Evolutionary conservation across 2,888 invertebrate species (phyloP), one percentile per base, ranked within the genome.

Genomic region (Zaprionus bogoriensis): DNA sequence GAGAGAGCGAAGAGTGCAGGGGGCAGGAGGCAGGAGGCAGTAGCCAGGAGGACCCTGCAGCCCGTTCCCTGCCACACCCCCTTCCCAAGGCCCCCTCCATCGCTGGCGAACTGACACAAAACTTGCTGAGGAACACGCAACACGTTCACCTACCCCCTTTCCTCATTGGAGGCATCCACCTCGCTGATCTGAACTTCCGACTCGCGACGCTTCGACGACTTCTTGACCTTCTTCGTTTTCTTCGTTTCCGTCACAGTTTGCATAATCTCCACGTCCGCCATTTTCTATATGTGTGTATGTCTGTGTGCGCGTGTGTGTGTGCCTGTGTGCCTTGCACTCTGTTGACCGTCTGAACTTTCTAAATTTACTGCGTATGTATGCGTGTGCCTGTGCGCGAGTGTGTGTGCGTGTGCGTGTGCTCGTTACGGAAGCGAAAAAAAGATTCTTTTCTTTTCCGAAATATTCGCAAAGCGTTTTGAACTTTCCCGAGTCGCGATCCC

Each of bases 211-310:
- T 95, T 94, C 90, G 95, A 94, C 85, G 95, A 94, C 93, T 97
- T 97, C 93, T 97, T 97, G 92, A 96, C 95, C 93, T 97, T 97
- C 92, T 96, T 96, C 91, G 96, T 94, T 92, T 96, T 95, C 92
- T 94, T 94, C 91, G 94, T 95, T 89, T 96, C 96, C 90, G 95
- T 94, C 91, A 94, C 95, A 92, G 95, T 95, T 93, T 96, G 95
- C 93, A 96, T 95, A 79, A 95, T 94, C 92, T 97, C 97, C 89
- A 97, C 96, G 93, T 97, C 97, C 91, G 96, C 97, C 97, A 97
- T 97, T 92, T 90, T 90, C 58, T 3, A 10, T 28, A 12, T 47
- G 44, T 17, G 45, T 14, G 7, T 14, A 7, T 14, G 14, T 7
- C 12, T 12, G 12, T 12, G 14, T 7, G 14, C 9, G 17, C 3